Base-by-base conservation (phyloP, 2,113 vertebrate genomes). In the Isurus oxyrinchus region DNA sequence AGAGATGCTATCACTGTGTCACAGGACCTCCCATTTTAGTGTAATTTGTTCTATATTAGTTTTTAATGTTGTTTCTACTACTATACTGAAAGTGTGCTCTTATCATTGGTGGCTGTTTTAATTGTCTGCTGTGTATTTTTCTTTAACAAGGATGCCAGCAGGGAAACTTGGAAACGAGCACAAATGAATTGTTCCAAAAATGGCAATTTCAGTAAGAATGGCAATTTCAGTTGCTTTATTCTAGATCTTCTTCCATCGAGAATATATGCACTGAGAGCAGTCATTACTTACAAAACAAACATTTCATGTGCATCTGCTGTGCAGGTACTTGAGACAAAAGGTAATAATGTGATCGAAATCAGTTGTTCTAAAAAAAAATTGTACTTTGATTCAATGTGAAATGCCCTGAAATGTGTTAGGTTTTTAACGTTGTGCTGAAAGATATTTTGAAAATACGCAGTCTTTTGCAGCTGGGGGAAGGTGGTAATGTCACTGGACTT, bases 291-390 rank as follows among this genome's bases (percentile, higher is more conserved):
- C 40, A 7, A 31, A 96, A 55, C 0, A 96, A 96, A 97, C 96
- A 40, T 96, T 97, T 97, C 87, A 67, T 96, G 40, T 14, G 57
- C 31, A 57, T 81, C 96, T 5, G 86, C 44, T 96, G 95, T 96
- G 93, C 96, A 31, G 96, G 27, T n/a, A 96, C 84, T 97, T 97
- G 96, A 97, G 97, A 97, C 27, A 69, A 84, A 55, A 96, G 49
- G 13, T 97, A 96, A 96, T 96, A 19, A 84, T 23, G 5, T 5
- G 40, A 84, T 44, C 5, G 16, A 81, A 40, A 81, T 81, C 79
- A 40, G 13, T 14, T 81, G n/a, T 81, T 81, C n/a, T 40, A 44
- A 81, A 40, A 14, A 76, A 3, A 40, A 40, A 81, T 40, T 44
- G 23, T 3, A 5, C 16, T 40, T 5, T 40, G 79, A 81, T 81